Base-by-base conservation (phyloP, 1,140 invertebrate species). In the Amyelois transitella region DNA sequence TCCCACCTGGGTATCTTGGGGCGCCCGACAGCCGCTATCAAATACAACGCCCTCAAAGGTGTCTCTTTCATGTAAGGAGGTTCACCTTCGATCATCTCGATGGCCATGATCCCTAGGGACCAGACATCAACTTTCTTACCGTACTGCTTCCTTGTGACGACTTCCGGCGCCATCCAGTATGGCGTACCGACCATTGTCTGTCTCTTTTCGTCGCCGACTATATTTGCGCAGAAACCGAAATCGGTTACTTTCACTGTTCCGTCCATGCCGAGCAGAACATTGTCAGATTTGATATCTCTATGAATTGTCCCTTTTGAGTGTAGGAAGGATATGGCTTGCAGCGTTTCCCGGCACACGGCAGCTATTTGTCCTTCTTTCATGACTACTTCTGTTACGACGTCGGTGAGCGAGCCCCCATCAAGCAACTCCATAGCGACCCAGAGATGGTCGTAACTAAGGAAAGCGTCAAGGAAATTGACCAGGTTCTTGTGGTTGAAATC, bases 281-380 rank as follows among this genome's bases (percentile, higher is more conserved):
- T 99, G 79, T 99, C 98, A 21, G 96, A 98, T 81, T 99, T 99
- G 38, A 99, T 98, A 77, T 99, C 97, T 61, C 96, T 91, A 75
- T 97, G 96, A 64, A 97, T 96, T 19, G 96, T 96, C n/a, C 95
- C 95, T 77, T 95, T 96, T 17, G 92, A 92, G 81, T 99, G 97
- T 14, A 99, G 88, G 82, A 98, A 99, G 64, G 94, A 94, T 24
- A 99, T 92, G 0, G 97, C 98, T 85, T 97, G 94, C 1, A 99
- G 89, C 25, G 97, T 96, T 89, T 99, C 97, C 53, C 94, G 91
- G 69, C 95, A 97, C 1, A 99, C 97, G 14, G 97, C 97, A 10
- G 98, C 97, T 51, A 99, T 99, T 82, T 99, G 98, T 1, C 94
- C 93, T 84, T 99, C 98, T 72, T 98, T 97, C 97, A 99, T 98